phyloP scores from a whole-genome alignment of 2,888 invertebrate genomes.

The Campoplex nolae region DNA sequence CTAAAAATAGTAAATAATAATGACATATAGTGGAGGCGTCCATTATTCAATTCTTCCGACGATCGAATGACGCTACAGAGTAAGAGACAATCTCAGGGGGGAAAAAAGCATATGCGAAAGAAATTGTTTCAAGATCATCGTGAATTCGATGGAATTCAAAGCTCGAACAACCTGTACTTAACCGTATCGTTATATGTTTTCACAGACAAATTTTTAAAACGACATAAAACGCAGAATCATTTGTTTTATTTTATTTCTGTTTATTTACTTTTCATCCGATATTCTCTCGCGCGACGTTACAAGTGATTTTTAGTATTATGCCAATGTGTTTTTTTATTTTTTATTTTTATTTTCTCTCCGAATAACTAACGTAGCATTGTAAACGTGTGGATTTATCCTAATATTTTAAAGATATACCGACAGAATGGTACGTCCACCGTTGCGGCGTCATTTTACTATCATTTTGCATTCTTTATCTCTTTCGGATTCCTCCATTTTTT shows the following conservation, averaged over 20 bases:
- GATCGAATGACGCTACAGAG: background rate
- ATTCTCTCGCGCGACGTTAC: constrained; percentile 62
- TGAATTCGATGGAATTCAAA: background rate
- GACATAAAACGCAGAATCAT: background rate
- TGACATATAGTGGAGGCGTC: background rate
- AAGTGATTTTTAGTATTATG: constrained; percentile 58
- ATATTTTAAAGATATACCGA: constrained; percentile 75
- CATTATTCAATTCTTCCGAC: background rate
- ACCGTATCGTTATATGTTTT: background rate
- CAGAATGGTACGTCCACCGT: constrained; percentile 83
- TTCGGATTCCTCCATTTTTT: constrained; percentile 26
- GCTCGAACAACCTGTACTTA: background rate
- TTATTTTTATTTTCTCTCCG: constrained; percentile 67
- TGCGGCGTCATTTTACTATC: constrained; percentile 70
- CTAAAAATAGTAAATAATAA: background rate
- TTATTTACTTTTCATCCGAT: constrained; percentile 53
- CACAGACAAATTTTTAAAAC: background rate
- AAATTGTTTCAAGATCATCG: background rate
- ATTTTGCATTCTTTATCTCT: constrained; percentile 45
- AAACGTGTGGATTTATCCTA: constrained; percentile 77
- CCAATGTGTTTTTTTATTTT: constrained; percentile 18
- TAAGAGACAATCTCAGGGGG: no score
- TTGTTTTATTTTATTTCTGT: constrained; percentile 49
- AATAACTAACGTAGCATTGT: constrained; percentile 78
- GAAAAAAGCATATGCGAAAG: background rate